phyloP scores from a whole-genome alignment of 2,113 vertebrate species.

The Chaetops frenatus region DNA sequence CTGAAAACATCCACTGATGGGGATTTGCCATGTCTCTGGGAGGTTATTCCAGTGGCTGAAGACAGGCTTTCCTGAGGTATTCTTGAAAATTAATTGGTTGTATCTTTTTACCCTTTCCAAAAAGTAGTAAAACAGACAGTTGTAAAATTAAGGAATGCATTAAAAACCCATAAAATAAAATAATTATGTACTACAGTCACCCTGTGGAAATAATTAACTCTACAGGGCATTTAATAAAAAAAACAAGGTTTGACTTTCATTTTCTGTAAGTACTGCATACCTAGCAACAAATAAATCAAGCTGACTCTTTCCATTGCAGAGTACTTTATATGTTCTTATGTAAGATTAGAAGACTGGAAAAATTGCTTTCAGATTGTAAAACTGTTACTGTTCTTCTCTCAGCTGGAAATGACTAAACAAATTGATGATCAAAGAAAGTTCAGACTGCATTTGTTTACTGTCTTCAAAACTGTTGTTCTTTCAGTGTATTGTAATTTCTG shows the following conservation, averaged over 20 bases:
- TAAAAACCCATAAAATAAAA: conserved; percentile 3
- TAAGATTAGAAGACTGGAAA: neutral
- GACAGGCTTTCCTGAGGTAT: neutral
- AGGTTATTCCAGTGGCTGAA: neutral
- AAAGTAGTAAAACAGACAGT: neutral
- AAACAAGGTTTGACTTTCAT: neutral
- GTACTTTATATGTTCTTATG: neutral
- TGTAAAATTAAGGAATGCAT: conserved; percentile 12
- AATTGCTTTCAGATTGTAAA: neutral
- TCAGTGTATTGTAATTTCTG: fast-evolving
- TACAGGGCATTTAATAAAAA: conserved; percentile 1
- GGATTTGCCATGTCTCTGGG: neutral
- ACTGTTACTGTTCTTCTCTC: neutral
- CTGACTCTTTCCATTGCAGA: neutral
- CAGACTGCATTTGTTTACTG: neutral
- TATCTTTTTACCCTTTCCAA: neutral
- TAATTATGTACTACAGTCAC: neutral
- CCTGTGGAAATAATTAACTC: neutral
- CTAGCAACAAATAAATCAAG: conserved; percentile 6
- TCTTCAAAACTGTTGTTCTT: neutral
- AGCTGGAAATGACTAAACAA: neutral
- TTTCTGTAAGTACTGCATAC: neutral
- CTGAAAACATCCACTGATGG: neutral
- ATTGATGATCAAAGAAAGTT: neutral
- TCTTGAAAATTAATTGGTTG: neutral